Evolutionary conservation across 2,113 vertebrate genomes (phyloP).

Genomic region (Spheniscus mendiculus): DNA sequence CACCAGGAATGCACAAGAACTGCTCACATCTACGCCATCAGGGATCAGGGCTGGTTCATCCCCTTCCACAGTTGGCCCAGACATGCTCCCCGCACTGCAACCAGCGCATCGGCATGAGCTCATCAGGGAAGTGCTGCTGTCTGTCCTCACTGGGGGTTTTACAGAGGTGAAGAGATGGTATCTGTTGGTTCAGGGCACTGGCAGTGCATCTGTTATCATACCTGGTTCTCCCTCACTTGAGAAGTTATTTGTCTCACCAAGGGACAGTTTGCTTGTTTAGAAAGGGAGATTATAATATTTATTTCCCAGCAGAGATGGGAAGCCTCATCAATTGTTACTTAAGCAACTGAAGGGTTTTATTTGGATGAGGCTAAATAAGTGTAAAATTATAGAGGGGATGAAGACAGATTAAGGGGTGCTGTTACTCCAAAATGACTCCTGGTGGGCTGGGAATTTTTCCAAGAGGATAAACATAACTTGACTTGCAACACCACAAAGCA

Average conservation of each 20-base stretch:
- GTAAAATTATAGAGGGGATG: constrained; percentile 51
- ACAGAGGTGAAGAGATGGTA: not conserved
- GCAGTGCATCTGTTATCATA: not conserved
- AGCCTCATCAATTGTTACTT: not conserved
- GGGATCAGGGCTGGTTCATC: not conserved
- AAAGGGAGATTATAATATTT: constrained; percentile 2
- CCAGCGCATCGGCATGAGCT: not conserved
- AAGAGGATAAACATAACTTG: constrained; percentile 5
- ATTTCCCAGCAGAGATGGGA: constrained; percentile 24
- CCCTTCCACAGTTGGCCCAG: not conserved
- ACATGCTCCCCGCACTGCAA: not conserved
- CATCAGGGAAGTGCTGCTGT: not conserved
- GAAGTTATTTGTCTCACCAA: not conserved
- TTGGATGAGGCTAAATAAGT: constrained; percentile 21
- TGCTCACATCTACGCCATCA: not conserved
- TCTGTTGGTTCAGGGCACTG: not conserved
- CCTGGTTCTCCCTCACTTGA: not conserved
- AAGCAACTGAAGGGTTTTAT: not conserved
- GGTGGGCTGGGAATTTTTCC: constrained; percentile 36
- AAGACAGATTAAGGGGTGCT: constrained; percentile 45
- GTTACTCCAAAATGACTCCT: constrained; percentile 21
- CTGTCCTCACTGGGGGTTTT: not conserved
- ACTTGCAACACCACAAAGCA: not conserved
- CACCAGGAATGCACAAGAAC: not conserved
- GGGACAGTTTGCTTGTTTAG: not conserved